phyloP scores from a whole-genome alignment of 2,888 invertebrate species.

The Acronicta alni region DNA sequence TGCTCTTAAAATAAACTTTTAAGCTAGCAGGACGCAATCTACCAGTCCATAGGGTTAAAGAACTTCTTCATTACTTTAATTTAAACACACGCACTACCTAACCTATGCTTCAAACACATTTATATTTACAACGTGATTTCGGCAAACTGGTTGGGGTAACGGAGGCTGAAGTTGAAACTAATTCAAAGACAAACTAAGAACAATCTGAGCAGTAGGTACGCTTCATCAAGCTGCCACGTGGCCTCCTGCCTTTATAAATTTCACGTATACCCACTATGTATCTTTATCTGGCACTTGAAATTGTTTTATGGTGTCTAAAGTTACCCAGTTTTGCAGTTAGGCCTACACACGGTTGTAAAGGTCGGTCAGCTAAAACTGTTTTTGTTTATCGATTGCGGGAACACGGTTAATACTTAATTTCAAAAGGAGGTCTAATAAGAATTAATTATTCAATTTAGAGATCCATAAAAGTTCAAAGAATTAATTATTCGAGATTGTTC shows the following conservation, averaged over 20 bases:
- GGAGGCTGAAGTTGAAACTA: conserved; percentile 42
- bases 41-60: neutral
- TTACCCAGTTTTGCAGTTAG: conserved; percentile 54
- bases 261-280: conserved; percentile 66
- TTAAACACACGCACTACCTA: conserved; percentile 5
- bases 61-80: conserved; percentile 5
- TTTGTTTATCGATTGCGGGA: conserved; percentile 5
- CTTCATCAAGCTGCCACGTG: conserved; percentile 48
- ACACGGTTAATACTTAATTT: neutral
- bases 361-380: conserved; percentile 32
- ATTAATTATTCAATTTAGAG: too few relatives aligned
- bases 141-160: conserved; percentile 18
- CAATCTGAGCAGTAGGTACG: conserved; percentile 40
- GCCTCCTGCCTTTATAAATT: conserved; percentile 56
- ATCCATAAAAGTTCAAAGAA: too few relatives aligned
- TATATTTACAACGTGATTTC: conserved; percentile 30
- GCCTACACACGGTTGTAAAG: conserved; percentile 50
- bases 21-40: conserved; percentile 6
- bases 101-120: conserved; percentile 12
- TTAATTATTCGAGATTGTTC: too few relatives aligned
- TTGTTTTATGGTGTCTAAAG: conserved; percentile 76
- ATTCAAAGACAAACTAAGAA: conserved; percentile 53
- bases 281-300: conserved; percentile 70
- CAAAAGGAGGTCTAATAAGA: fast-evolving
- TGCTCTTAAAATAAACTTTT: neutral